Evolutionary conservation across 37 sponge, comb jelly and placozoan species (phyloP).

Genomic region (Agelas oroides): DNA sequence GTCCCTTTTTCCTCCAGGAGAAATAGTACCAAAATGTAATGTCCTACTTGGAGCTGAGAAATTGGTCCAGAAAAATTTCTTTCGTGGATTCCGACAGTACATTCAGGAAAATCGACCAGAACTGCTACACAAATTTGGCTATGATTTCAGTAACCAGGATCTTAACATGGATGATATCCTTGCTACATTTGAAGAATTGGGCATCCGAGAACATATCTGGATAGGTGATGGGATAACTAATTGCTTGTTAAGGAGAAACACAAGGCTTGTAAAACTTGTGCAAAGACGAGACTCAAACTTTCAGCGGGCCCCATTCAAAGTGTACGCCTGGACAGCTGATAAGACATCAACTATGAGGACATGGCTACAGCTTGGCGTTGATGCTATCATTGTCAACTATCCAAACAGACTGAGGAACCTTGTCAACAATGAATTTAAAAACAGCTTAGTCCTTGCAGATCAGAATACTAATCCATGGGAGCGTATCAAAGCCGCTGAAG

Average conservation of each 20-base stretch:
- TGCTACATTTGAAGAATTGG: slow-evolving; percentile 4
- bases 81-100: slow-evolving; percentile 20
- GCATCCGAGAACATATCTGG: slow-evolving; percentile 8
- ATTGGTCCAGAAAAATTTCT: not conserved
- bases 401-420: not conserved
- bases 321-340: slow-evolving; percentile 26
- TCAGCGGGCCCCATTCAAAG: not conserved
- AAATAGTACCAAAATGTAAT: not conserved
- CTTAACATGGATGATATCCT: slow-evolving; percentile 13
- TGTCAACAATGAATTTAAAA: slow-evolving; percentile 7
- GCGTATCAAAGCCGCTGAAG: not conserved
- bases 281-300: not conserved
- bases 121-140: slow-evolving; percentile 13
- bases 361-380: slow-evolving; percentile 6
- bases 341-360: slow-evolving; percentile 1
- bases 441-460: not conserved
- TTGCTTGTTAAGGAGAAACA: not conserved
- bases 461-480: slow-evolving; percentile 10
- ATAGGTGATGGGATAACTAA: slow-evolving; percentile 24
- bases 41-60: slow-evolving; percentile 19
- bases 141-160: not conserved
- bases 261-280: not conserved
- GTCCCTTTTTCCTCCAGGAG: slow-evolving; percentile 12
- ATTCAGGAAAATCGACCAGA: not conserved
- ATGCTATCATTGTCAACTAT: slow-evolving; percentile 26